A percentile compares a stretch with the other conserved stretches of the same genome.
Conservation (phyloP, 92 coral and sea anemone species). For the Virgularia gustaviana region DNA sequence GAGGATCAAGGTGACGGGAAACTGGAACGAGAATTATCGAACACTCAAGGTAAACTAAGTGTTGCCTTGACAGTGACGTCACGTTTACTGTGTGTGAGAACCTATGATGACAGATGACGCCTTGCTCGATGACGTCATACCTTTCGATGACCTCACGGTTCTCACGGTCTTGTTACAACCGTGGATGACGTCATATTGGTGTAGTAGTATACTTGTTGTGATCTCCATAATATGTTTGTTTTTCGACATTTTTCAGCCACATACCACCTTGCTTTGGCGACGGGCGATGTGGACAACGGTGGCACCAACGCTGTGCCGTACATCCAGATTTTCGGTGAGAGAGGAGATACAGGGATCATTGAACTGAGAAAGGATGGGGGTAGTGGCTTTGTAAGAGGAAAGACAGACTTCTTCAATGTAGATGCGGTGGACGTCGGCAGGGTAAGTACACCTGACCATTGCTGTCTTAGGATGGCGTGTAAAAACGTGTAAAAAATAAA, state of each 20-base stretch:
- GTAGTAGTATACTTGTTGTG: neutral
- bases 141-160: too few relatives aligned
- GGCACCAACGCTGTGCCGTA: slow-evolving; percentile 86
- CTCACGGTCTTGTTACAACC: too few relatives aligned
- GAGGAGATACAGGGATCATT: slow-evolving; percentile 84
- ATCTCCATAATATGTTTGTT: neutral
- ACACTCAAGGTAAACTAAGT: slow-evolving; percentile 68
- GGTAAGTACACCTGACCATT: too few relatives aligned
- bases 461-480: too few relatives aligned
- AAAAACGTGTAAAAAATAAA: too few relatives aligned
- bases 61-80: neutral
- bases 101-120: neutral
- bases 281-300: slow-evolving; percentile 80
- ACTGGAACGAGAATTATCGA: slow-evolving; percentile 73
- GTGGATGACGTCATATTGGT: neutral
- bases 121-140: neutral
- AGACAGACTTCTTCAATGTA: slow-evolving; percentile 91
- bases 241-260: slow-evolving; percentile 45
- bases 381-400: slow-evolving; percentile 80
- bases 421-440: slow-evolving; percentile 92
- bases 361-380: slow-evolving; percentile 84
- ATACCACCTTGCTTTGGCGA: slow-evolving; percentile 83
- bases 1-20: slow-evolving; percentile 80
- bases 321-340: slow-evolving; percentile 86
- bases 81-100: neutral